Percentiles rank a stretch among this genome's conserved stretches.
phyloP scores from a whole-genome alignment of 2,113 vertebrate species.

The Nycticryphes semicollaris region DNA sequence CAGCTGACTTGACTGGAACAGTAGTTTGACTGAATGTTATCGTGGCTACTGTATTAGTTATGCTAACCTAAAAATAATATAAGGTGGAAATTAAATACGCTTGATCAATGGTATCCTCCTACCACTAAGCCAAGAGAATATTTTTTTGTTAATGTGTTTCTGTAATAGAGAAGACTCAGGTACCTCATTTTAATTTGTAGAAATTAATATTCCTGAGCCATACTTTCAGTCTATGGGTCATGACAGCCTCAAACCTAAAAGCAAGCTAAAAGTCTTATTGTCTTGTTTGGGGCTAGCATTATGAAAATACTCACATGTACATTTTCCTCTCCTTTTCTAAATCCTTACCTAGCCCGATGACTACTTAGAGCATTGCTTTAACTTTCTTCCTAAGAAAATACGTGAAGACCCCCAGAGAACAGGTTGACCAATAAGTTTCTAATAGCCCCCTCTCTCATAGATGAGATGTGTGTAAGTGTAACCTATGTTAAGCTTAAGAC shows the following conservation, averaged over 20 bases:
- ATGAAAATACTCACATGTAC: not conserved
- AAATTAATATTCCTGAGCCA: not conserved
- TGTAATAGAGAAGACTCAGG: not conserved
- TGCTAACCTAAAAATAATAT: not conserved
- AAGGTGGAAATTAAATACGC: not conserved
- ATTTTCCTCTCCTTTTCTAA: not conserved
- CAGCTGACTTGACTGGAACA: not conserved
- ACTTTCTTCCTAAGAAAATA: not conserved
- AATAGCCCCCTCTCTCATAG: not conserved
- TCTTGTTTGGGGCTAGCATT: not conserved
- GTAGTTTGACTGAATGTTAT: not conserved
- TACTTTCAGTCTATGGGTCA: not conserved
- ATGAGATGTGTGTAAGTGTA: not conserved
- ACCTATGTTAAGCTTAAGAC: not conserved
- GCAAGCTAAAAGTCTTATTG: not conserved
- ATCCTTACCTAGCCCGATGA: not conserved
- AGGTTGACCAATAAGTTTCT: not conserved
- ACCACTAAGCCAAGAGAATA: not conserved
- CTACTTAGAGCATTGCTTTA: not conserved
- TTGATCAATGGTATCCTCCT: not conserved
- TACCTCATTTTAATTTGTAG: not conserved
- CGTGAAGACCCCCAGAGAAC: not conserved
- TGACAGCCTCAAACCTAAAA: not conserved
- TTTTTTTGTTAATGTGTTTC: not conserved
- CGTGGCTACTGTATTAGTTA: not conserved